phyloP scores from a whole-genome alignment of 2,113 vertebrate species.

The Eidolon helvum region DNA sequence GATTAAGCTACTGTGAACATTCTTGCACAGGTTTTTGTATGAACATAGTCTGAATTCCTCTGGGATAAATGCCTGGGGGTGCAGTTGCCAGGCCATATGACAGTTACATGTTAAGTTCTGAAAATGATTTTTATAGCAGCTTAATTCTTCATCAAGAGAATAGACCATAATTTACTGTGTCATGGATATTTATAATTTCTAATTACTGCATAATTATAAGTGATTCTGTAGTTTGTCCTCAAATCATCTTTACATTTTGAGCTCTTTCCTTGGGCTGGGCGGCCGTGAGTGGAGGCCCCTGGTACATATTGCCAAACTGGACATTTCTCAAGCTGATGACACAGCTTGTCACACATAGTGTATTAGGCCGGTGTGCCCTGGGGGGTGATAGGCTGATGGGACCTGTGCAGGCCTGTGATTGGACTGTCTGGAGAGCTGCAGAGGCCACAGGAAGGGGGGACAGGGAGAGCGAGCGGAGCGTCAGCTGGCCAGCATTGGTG shows the following conservation, averaged over 20 bases:
- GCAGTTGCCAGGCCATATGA: not conserved
- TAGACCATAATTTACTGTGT: not conserved
- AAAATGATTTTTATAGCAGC: conserved; percentile 28
- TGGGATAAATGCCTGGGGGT: not conserved
- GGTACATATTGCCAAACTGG: not conserved
- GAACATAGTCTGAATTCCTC: not conserved
- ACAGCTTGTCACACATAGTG: not conserved
- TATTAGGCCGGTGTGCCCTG: not conserved
- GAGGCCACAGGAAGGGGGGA: not conserved
- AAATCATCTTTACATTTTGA: not conserved
- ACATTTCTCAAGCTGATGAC: not conserved
- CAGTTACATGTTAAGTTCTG: not conserved
- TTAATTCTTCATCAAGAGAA: not conserved
- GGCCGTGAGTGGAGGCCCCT: not conserved
- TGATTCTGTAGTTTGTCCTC: not conserved
- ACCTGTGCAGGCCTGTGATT: not conserved
- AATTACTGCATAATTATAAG: not conserved
- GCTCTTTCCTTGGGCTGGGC: not conserved
- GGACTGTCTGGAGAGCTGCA: not conserved
- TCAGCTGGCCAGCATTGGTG: fast-evolving
- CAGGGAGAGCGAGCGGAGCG: not conserved
- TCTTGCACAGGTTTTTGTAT: not conserved
- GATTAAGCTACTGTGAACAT: not conserved
- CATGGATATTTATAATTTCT: not conserved
- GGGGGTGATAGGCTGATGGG: not conserved